Evolutionary conservation across 2,888 invertebrate genomes (phyloP).

Genomic region (Digitonthophagus gazella): DNA sequence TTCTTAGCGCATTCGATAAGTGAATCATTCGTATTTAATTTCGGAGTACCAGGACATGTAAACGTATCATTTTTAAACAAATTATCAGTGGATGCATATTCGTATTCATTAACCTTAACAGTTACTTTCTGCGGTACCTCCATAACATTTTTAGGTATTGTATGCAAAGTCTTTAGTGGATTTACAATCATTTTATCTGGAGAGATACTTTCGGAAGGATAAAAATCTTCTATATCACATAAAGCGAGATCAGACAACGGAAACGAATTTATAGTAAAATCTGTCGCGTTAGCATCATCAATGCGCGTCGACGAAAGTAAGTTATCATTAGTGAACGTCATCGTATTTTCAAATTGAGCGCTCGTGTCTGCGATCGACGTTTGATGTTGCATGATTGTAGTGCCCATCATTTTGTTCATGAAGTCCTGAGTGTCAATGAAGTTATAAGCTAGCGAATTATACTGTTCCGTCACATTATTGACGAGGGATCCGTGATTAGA

Average conservation of each 20-base stretch:
- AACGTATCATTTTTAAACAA: slow-evolving; percentile 17
- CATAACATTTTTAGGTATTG: slow-evolving; percentile 5
- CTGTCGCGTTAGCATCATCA: not conserved
- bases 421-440: slow-evolving; percentile 7
- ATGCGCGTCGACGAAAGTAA: not conserved
- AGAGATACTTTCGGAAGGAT: not conserved
- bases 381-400: not conserved
- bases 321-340: not conserved
- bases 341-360: not conserved
- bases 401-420: slow-evolving; percentile 5
- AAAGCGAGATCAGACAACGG: slow-evolving; percentile 19
- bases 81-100: slow-evolving; percentile 20
- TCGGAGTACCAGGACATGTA: slow-evolving; percentile 6
- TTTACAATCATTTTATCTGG: not conserved
- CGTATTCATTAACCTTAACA: slow-evolving; percentile 23
- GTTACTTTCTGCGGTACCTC: slow-evolving; percentile 15
- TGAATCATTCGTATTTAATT: not conserved
- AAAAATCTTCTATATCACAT: slow-evolving; percentile 19
- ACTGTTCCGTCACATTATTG: not conserved
- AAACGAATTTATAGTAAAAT: slow-evolving; percentile 2
- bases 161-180: not conserved
- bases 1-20: not conserved
- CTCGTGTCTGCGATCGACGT: not conserved
- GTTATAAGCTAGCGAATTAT: slow-evolving; percentile 3
- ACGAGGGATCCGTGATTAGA: not conserved